phyloP scores from a whole-genome alignment of 2,797 vertebrate species.

The Phoxinus dragarum region DNA sequence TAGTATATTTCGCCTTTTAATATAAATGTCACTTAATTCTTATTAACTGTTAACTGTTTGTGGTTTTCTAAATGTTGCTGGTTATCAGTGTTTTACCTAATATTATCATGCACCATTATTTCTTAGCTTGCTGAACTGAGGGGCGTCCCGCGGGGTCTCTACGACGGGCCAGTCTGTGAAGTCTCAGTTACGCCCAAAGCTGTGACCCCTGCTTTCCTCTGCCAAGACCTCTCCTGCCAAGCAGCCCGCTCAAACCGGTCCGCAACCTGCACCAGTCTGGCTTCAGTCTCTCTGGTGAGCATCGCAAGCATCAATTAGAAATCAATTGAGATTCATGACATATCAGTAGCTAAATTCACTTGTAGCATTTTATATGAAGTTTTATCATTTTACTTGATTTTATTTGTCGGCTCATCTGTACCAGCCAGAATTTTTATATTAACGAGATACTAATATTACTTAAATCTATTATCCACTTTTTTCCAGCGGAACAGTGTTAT shows the following conservation, averaged over 20 bases:
- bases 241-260: constrained; percentile 90
- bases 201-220: constrained; percentile 90
- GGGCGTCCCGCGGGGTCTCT: constrained; percentile 94
- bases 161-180: constrained; percentile 95
- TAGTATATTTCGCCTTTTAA: not conserved
- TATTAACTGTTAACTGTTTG: not conserved
- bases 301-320: not conserved
- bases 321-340: not conserved
- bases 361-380: not conserved
- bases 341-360: not conserved
- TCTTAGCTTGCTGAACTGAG: constrained; percentile 92
- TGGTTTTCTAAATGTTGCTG: not conserved
- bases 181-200: constrained; percentile 94
- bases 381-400: not conserved
- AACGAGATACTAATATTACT: not conserved
- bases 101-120: not conserved
- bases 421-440: not conserved
- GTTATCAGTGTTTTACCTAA: not conserved
- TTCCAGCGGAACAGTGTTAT: not conserved
- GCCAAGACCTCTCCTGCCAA: constrained; percentile 97
- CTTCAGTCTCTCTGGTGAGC: constrained; percentile 94
- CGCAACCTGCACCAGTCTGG: constrained; percentile 98
- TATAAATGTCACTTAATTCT: not conserved
- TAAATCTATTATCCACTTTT: not conserved
- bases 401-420: not conserved